These are phyloP conservation scores for Phymatocera aterrima DNA, from an alignment of 2,888 invertebrate species.

Conservation along the genomic window DNA sequence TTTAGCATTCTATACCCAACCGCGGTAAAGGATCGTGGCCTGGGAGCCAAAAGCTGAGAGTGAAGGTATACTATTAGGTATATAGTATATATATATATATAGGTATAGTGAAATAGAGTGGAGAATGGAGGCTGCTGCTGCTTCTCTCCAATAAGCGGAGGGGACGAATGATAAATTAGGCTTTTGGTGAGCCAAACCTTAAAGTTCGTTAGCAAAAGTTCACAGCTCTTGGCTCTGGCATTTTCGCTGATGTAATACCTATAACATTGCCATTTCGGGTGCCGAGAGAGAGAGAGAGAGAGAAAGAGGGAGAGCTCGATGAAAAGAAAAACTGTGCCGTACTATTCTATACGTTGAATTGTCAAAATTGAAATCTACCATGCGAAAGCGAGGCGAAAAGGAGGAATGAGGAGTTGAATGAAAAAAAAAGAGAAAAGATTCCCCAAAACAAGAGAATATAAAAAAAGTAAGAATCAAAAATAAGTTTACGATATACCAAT, in stretches of 20 bases:
- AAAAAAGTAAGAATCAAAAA: not conserved
- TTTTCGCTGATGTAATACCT: constrained; percentile 13
- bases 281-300: not conserved
- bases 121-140: not conserved
- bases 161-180: constrained; percentile 25
- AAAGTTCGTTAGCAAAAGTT: constrained; percentile 43
- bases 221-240: constrained; percentile 30
- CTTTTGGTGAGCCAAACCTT: constrained; percentile 32
- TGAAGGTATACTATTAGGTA: not conserved
- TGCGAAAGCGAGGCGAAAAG: too few relatives aligned
- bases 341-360: too few relatives aligned
- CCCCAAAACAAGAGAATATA: not conserved
- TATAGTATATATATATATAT: not conserved
- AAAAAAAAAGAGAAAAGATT: not conserved
- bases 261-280: not conserved
- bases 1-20: not conserved
- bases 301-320: not conserved
- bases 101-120: not conserved
- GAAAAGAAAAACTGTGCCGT: not conserved
- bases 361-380: too few relatives aligned
- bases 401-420: too few relatives aligned
- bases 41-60: constrained; percentile 12
- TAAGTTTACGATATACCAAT: not conserved
- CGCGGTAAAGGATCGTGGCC: not conserved
- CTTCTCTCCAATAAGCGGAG: constrained; percentile 15